Evolutionary conservation across 2,113 vertebrate species (phyloP), one percentile per base, ranked within the genome.

Genomic region (Hystrix cristata): DNA sequence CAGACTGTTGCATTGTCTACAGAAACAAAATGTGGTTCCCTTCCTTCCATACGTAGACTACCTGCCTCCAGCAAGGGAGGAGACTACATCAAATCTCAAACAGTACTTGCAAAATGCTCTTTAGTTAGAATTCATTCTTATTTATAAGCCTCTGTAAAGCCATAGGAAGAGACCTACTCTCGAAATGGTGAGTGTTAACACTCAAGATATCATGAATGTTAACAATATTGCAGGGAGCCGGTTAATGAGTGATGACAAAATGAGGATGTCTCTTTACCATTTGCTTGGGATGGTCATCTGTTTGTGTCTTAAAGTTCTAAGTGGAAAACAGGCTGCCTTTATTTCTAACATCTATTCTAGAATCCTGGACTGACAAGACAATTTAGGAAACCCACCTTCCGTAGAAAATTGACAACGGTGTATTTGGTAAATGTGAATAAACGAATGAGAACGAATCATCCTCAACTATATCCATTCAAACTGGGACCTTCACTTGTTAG

Each of bases 101-200:
- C 38, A 69, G 38, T 82, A 72, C 55, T 87, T 38, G 4, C 69
- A n/a, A 80, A 95, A 69, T 0, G 0, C 0, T 65, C n/a, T 74
- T 80, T 85, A 53, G 89, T 96, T 76, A 96, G 53, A 95, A 88
- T 81, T n/a, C 51, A 81, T 91, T 80, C 53, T 83, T 92, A 19
- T 21, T 95, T 92, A 13, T 46, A 71, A 72, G 38, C 18, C n/a
- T 92, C 87, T 84, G 38, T 53, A 85, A 91, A 89, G 23, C 13
- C n/a, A 13, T 3, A 51, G 57, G 31, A 53, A 87, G 5, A 67
- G 65, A 79, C 2, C 5, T 72, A 29, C 1, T 79, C 19, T 90
- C 34, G 79, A 64, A 81, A 43, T 25, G 16, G 16, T 21, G 21
- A 81, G 4, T 38, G 38, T 38, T 38, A 38, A 38, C 38, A 38